phyloP scores from a whole-genome alignment of 2,113 vertebrate genomes.

The Mungos mungo region DNA sequence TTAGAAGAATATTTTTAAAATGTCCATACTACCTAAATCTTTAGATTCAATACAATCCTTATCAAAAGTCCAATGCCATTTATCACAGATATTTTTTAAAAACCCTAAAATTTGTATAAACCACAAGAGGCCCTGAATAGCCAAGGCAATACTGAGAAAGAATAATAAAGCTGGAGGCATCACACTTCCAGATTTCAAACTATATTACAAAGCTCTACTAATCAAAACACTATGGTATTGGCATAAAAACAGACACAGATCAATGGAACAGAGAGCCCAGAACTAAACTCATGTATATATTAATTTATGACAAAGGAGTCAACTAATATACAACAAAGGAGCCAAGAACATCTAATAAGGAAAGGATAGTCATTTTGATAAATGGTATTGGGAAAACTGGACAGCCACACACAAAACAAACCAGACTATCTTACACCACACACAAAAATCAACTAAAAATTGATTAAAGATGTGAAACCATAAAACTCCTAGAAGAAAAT shows the following conservation, averaged over 20 bases:
- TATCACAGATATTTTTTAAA: not conserved
- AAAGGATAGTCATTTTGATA: not conserved
- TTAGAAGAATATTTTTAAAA: not conserved
- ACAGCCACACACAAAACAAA: not conserved
- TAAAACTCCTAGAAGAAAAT: not conserved
- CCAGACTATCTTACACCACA: not conserved
- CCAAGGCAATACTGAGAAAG: not conserved
- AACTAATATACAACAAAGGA: not conserved
- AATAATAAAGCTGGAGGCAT: not conserved
- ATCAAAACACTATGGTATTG: not conserved
- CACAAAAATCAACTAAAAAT: not conserved
- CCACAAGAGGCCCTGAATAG: not conserved
- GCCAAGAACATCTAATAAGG: not conserved
- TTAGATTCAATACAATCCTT: not conserved
- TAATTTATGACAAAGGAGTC: not conserved
- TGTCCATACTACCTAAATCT: not conserved
- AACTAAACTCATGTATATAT: not conserved
- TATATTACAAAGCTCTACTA: not conserved
- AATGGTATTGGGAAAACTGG: not conserved
- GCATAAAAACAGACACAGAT: not conserved
- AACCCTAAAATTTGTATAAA: not conserved
- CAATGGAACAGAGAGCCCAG: not conserved
- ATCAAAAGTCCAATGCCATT: not conserved
- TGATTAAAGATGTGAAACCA: not conserved
- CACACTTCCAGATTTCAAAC: not conserved